A percentile compares a stretch with the other conserved stretches of the same genome.
Evolutionary conservation across 2,888 invertebrate species (phyloP).

Genomic region (Tridacna gigas): DNA sequence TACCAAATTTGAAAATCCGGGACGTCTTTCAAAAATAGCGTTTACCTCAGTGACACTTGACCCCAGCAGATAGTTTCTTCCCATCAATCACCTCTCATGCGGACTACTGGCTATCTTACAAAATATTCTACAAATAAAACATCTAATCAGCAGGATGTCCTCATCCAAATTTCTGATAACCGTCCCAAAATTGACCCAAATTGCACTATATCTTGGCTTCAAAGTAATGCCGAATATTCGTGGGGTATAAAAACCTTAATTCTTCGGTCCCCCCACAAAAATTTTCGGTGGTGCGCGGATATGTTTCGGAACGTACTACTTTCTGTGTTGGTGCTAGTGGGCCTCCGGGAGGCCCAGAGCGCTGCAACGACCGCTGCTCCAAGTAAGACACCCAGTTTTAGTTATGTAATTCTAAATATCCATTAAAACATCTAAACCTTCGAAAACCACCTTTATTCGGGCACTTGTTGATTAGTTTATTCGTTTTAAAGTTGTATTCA

Average conservation of each 20-base stretch:
- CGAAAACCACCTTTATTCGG: too few relatives aligned
- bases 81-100: background rate
- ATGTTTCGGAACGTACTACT: conserved; percentile 56
- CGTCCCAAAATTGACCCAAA: conserved; percentile 48
- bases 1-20: background rate
- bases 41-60: conserved; percentile 7
- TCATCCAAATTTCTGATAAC: conserved; percentile 31
- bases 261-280: background rate
- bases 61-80: background rate
- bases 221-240: conserved; percentile 24
- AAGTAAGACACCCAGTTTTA: conserved; percentile 2
- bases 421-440: too few relatives aligned
- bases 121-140: conserved; percentile 21
- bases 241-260: conserved; percentile 55
- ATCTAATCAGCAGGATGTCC: conserved; percentile 26
- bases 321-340: conserved; percentile 64
- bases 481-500: too few relatives aligned
- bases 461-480: too few relatives aligned
- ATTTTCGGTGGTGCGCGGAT: conserved; percentile 23
- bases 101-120: conserved; percentile 9
- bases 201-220: conserved; percentile 42
- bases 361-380: conserved; percentile 65
- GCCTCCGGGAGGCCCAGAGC: conserved; percentile 63
- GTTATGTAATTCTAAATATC: background rate
- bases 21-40: conserved; percentile 3